These are phyloP conservation scores for Tenebrosternarchus preto DNA, from an alignment of 2,113 vertebrate genomes.

Conservation along the genomic window DNA sequence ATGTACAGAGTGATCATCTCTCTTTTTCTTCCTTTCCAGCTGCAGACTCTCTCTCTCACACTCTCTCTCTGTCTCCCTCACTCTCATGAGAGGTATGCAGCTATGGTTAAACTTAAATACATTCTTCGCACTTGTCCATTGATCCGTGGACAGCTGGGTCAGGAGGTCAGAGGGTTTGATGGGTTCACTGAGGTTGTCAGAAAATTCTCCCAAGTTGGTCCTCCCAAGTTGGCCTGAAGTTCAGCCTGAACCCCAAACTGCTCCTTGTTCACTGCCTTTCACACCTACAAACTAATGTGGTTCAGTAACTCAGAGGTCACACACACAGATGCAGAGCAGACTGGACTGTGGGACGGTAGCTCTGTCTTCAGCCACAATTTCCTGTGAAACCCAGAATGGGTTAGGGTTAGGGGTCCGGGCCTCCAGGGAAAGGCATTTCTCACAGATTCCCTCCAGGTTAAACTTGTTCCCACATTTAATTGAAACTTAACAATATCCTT, in stretches of 20 bases:
- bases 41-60: not conserved
- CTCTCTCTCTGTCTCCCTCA: conserved; percentile 26
- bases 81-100: conserved; percentile 15
- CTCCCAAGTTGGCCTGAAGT: conserved; percentile 4
- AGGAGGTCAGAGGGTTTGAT: not conserved
- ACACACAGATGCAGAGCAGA: not conserved
- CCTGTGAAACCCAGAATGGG: too few species aligned
- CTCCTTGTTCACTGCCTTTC: conserved; percentile 54
- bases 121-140: not conserved
- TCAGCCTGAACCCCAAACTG: conserved; percentile 45
- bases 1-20: conserved; percentile 62
- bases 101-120: not conserved
- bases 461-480: too few species aligned
- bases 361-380: too few species aligned
- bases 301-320: not conserved
- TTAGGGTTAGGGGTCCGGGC: too few species aligned
- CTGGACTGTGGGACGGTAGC: not conserved
- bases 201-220: conserved; percentile 25
- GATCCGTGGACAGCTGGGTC: not conserved
- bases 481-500: too few species aligned
- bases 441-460: too few species aligned
- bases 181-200: conserved; percentile 18
- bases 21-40: conserved; percentile 11
- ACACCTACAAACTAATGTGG: not conserved
- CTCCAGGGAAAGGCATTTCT: too few species aligned